Evolutionary conservation across 2,888 invertebrate species (phyloP).

Genomic region (Ischnura elegans): DNA sequence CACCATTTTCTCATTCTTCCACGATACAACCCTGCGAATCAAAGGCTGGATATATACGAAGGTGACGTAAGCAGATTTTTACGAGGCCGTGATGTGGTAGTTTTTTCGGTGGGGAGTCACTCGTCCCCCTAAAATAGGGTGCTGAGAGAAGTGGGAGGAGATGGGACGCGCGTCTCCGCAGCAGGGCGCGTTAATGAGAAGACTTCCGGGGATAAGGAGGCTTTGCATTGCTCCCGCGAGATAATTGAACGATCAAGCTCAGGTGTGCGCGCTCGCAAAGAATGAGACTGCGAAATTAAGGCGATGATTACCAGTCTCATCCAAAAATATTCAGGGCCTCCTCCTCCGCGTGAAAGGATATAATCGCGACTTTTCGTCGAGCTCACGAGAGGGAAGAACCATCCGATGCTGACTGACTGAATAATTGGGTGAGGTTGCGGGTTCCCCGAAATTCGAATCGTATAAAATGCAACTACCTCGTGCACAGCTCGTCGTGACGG

Average conservation of each 20-base stretch:
- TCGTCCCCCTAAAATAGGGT: not conserved
- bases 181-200: not conserved
- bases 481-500: no score
- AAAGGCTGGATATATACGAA: not conserved
- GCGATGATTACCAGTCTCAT: not conserved
- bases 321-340: no score
- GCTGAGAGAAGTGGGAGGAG: not conserved
- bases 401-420: no score
- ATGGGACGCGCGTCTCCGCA: not conserved
- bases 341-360: no score
- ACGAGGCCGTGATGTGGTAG: not conserved
- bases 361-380: no score
- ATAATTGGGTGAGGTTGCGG: no score
- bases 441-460: no score
- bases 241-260: not conserved
- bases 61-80: conserved; percentile 1
- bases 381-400: no score
- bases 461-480: no score
- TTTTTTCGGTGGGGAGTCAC: not conserved
- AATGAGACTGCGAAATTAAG: not conserved
- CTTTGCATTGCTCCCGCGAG: not conserved
- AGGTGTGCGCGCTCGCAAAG: not conserved
- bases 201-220: not conserved
- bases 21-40: not conserved
- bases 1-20: not conserved